Conservation (phyloP, 2,888 invertebrate genomes). For the Xylota segnis region DNA sequence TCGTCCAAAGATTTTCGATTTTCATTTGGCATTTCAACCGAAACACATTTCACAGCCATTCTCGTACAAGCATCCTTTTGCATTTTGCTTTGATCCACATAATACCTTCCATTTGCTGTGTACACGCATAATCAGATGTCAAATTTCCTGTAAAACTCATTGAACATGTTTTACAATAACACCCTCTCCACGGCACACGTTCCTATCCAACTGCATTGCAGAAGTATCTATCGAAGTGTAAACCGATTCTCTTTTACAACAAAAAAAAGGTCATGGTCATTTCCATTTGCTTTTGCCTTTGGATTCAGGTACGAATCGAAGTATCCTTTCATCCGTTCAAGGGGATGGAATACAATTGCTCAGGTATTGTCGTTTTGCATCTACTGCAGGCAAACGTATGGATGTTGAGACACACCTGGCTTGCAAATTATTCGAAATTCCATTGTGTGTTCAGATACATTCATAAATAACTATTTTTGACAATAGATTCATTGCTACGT, state of each 20-base stretch:
- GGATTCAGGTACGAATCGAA: constrained; percentile 42
- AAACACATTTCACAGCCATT: not conserved
- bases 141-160: constrained; percentile 18
- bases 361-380: constrained; percentile 12
- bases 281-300: constrained; percentile 16
- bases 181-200: constrained; percentile 23
- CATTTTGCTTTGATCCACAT: not conserved
- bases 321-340: constrained; percentile 33
- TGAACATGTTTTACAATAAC: constrained; percentile 6
- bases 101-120: not conserved
- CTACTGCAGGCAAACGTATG: not conserved
- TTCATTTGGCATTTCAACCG: not conserved
- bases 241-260: constrained; percentile 1
- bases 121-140: constrained; percentile 8
- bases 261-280: constrained; percentile 24
- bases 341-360: constrained; percentile 13
- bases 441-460: not conserved
- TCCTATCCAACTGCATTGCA: not conserved
- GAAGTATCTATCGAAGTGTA: constrained; percentile 14
- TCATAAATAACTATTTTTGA: constrained; percentile 13
- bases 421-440: constrained; percentile 25
- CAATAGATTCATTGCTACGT: not conserved
- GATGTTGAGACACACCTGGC: constrained; percentile 28
- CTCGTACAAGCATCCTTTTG: not conserved
- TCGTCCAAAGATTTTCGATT: too few species aligned